Percentiles rank a stretch among this genome's conserved stretches.
Evolutionary conservation across 1,140 invertebrate species (phyloP).

Genomic region (Oncopeltus fasciatus): DNA sequence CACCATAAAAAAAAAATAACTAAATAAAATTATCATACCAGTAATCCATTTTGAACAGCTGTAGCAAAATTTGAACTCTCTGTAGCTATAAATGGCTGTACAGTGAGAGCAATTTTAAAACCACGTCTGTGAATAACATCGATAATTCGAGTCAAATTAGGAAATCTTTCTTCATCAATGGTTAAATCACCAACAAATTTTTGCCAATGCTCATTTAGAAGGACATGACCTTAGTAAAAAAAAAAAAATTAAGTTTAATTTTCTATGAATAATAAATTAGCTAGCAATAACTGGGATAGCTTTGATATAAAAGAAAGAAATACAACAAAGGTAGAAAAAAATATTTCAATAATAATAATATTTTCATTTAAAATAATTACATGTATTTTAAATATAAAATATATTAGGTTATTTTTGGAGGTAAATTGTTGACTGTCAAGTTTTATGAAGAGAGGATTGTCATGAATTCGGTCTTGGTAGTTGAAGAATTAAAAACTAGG

Average conservation of each 20-base stretch:
- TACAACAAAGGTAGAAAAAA: no score
- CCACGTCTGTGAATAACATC: slow-evolving; percentile 67
- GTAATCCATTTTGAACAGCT: slow-evolving; percentile 49
- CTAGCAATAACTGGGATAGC: no score
- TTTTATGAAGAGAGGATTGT: no score
- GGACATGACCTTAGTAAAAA: slow-evolving; percentile 40
- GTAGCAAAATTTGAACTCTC: slow-evolving; percentile 65
- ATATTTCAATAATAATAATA: no score
- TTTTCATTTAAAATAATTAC: no score
- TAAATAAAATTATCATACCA: slow-evolving; percentile 34
- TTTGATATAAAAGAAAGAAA: no score
- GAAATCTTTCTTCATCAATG: slow-evolving; percentile 54
- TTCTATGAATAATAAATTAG: no score
- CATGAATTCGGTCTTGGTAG: no score
- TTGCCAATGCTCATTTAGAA: slow-evolving; percentile 76
- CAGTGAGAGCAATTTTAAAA: slow-evolving; percentile 66
- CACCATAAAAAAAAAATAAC: not conserved
- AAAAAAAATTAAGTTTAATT: not conserved
- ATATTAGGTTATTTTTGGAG: no score
- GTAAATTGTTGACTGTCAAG: no score
- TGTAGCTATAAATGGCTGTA: slow-evolving; percentile 75
- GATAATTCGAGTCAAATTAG: slow-evolving; percentile 58
- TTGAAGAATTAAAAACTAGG: no score
- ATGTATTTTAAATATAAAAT: no score
- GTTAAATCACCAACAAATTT: slow-evolving; percentile 60